A percentile compares a stretch with the other conserved stretches of the same genome.
Evolutionary conservation across 2,797 vertebrate species (phyloP).

Genomic region (Ctenopoma multispine): DNA sequence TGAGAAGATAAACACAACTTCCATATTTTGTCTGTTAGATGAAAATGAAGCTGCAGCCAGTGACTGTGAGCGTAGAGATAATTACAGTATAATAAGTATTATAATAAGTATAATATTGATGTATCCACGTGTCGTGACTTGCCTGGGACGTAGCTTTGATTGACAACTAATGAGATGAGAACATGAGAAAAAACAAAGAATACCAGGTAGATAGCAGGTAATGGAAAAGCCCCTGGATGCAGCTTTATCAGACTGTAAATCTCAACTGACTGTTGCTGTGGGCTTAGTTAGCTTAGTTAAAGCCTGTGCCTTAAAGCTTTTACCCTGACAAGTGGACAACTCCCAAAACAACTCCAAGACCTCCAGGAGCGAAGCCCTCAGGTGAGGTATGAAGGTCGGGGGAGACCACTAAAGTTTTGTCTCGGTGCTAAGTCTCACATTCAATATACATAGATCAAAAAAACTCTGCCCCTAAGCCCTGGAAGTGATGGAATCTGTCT

Average conservation of each 20-base stretch:
- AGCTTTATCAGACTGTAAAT: slow-evolving; percentile 31
- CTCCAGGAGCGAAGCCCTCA: slow-evolving; percentile 40
- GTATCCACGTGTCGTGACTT: no score
- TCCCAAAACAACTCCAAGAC: slow-evolving; percentile 41
- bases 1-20: no score
- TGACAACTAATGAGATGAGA: no score
- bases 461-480: slow-evolving; percentile 40
- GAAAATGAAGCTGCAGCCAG: no score
- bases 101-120: no score
- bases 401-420: background rate
- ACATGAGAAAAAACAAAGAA: slow-evolving; percentile 12
- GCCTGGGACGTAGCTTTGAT: background rate
- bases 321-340: slow-evolving; percentile 23
- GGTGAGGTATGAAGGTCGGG: slow-evolving; percentile 18
- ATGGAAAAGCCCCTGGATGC: slow-evolving; percentile 4
- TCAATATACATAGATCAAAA: slow-evolving; percentile 22
- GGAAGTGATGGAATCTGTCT: slow-evolving; percentile 40
- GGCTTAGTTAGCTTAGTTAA: slow-evolving; percentile 20
- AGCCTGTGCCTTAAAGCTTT: slow-evolving; percentile 38
- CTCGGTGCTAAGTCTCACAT: slow-evolving; percentile 31
- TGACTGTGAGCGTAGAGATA: no score
- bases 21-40: no score
- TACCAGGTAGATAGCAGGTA: no score
- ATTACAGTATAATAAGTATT: no score
- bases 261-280: slow-evolving; percentile 23